These are phyloP conservation scores for Cephus nigrinus DNA, from an alignment of 2,888 invertebrate genomes.

Conservation along the genomic window DNA sequence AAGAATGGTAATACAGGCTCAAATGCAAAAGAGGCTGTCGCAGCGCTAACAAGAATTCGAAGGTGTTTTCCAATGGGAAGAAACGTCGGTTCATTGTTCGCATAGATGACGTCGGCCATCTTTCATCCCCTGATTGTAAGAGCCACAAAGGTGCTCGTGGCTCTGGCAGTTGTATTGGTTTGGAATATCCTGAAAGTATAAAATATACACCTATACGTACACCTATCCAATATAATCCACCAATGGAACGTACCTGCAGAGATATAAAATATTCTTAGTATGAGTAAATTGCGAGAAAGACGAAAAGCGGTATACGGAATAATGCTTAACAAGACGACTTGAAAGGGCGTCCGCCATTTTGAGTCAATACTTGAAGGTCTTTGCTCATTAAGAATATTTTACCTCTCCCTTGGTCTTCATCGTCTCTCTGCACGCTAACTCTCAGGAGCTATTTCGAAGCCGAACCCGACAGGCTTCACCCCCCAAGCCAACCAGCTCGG, in stretches of 20 bases:
- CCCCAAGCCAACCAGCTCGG: not conserved
- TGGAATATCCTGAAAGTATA: not conserved
- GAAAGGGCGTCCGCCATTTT: conserved; percentile 63
- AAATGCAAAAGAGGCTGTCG: not conserved
- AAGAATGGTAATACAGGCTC: not conserved
- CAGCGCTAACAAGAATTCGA: not conserved
- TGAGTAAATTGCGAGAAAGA: conserved; percentile 20
- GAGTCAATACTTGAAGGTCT: conserved; percentile 66
- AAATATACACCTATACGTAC: not conserved
- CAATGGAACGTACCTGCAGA: not conserved
- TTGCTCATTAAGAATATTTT: conserved; percentile 66
- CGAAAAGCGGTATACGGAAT: conserved; percentile 40
- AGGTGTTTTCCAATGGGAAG: not conserved
- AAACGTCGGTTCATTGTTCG: not conserved
- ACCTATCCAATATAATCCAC: not conserved
- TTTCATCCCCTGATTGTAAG: not conserved
- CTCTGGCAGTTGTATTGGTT: not conserved
- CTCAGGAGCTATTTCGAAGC: not conserved
- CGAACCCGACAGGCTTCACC: not conserved
- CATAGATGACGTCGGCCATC: not conserved
- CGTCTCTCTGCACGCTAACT: not conserved
- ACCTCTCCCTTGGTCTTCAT: conserved; percentile 36
- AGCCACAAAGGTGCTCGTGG: not conserved
- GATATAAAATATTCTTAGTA: not conserved
- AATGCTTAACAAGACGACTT: conserved; percentile 65